These are phyloP conservation scores for Drosophila malerkotliana DNA, from an alignment of 1,140 invertebrate genomes.

Conservation along the genomic window DNA sequence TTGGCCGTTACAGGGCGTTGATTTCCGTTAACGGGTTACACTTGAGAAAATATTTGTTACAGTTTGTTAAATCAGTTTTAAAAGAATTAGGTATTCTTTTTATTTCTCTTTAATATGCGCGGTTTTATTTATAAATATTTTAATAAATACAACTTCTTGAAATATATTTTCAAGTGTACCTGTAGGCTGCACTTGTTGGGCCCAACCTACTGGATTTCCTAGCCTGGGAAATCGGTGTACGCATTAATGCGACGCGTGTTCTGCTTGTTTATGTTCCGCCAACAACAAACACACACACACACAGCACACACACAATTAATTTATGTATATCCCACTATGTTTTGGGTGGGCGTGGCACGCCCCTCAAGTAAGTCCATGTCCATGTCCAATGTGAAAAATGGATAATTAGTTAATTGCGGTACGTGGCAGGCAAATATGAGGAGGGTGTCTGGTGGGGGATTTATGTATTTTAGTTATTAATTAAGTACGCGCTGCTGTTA, in stretches of 20 bases:
- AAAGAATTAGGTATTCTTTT: not conserved
- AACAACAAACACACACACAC: conserved; percentile 25
- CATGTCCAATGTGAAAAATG: conserved; percentile 73
- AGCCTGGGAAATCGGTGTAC: conserved; percentile 62
- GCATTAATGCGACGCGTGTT: conserved; percentile 74
- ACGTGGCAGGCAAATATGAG: conserved; percentile 43
- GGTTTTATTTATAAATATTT: not conserved
- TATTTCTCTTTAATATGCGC: not conserved
- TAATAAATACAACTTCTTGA: not conserved
- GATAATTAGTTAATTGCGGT: conserved; percentile 81
- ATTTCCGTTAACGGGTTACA: conserved; percentile 60
- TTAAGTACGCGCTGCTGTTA: conserved; percentile 61
- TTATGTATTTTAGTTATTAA: conserved; percentile 79
- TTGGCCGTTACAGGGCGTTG: conserved; percentile 47
- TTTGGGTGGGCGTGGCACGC: conserved; percentile 41
- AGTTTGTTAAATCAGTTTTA: not conserved
- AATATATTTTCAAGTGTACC: not conserved
- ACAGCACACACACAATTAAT: conserved; percentile 54
- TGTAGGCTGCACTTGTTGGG: conserved; percentile 29
- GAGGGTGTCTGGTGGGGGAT: conserved; percentile 18
- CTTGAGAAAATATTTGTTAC: conserved; percentile 22
- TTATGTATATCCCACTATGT: conserved; percentile 47
- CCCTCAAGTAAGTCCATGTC: conserved; percentile 26
- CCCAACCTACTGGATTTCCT: conserved; percentile 15
- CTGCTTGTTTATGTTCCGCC: conserved; percentile 61